Base-by-base conservation (phyloP, 1,140 invertebrate genomes). In the Tigriopus japonicus region DNA sequence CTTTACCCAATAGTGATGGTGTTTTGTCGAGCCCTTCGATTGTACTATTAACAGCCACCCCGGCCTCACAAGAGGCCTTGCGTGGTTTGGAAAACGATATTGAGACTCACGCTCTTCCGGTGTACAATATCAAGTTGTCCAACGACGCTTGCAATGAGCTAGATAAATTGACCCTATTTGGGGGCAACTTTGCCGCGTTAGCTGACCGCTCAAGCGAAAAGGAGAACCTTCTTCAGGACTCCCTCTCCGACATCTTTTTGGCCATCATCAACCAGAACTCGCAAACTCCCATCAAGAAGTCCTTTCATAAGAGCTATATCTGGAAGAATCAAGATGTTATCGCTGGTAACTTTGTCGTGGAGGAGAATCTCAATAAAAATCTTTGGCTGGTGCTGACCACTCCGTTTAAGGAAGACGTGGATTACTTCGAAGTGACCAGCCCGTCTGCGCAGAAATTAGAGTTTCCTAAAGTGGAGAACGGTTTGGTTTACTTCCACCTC, bases 401-500 rank as follows among this genome's bases (percentile, higher is more conserved):
- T 23, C 56, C 56, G 40, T 23, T 35, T 42, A 41, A 58, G 56
- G 56, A 58, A 17, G 56, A 58, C n/a, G 40, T 58, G 17, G 56
- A 58, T n/a, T 40, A 40, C 23, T 58, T 66, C 23, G 60, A 66
- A 62, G 62, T 66, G 41, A 66, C 64, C 6, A 64, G 62, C 51
- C 65, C 65, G 13, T 63, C 65, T 7, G 65, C 63, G 10, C 28
- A 62, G 13, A 64, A 64, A 63, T 62, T 63, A 42, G 65, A 65
- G 42, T 58, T 58, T 23, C 56, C 56, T 41, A 58, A 58, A 41
- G 28, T 35, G 28, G 65, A 66, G 41, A 62, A 66, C 52, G 65
- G 65, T 6, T 62, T 65, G 15, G 65, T 66, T 3, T 64, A 65
- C 43, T 66, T 66, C 49, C 59, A 65, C 17, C 64, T 65, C 42